phyloP scores from a whole-genome alignment of 2,113 vertebrate species.

The Peromyscus leucopus region DNA sequence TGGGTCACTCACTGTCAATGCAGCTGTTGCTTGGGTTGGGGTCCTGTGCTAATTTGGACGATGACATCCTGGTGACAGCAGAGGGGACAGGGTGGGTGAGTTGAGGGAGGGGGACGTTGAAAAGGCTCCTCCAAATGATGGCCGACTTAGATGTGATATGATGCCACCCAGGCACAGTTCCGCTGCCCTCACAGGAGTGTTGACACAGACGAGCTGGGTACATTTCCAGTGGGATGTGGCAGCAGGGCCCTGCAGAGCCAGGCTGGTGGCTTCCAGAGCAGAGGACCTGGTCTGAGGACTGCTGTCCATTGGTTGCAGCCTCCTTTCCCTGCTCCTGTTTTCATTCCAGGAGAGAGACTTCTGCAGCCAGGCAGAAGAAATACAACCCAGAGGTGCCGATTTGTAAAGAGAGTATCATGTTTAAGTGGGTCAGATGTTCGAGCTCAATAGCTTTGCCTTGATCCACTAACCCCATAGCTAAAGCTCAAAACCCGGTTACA shows the following conservation, averaged over 20 bases:
- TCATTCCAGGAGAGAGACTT: neutral
- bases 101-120: neutral
- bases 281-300: neutral
- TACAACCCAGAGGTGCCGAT: neutral
- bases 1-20: constrained; percentile 44
- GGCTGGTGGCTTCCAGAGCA: neutral
- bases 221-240: neutral
- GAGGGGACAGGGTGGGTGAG: neutral
- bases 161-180: neutral
- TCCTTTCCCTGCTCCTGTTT: neutral
- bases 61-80: constrained; percentile 59
- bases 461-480: constrained; percentile 28
- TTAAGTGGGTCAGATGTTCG: constrained; percentile 33
- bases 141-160: constrained; percentile 26
- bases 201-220: neutral
- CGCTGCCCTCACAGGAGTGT: neutral
- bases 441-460: neutral
- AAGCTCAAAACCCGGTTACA: neutral
- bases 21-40: neutral
- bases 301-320: neutral
- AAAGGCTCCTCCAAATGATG: neutral
- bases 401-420: neutral
- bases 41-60: constrained; percentile 33
- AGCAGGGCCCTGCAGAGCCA: neutral
- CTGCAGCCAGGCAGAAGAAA: neutral